These are phyloP conservation scores for Hemichromis elongatus DNA, from an alignment of 2,113 vertebrate species.

Conservation along the genomic window DNA sequence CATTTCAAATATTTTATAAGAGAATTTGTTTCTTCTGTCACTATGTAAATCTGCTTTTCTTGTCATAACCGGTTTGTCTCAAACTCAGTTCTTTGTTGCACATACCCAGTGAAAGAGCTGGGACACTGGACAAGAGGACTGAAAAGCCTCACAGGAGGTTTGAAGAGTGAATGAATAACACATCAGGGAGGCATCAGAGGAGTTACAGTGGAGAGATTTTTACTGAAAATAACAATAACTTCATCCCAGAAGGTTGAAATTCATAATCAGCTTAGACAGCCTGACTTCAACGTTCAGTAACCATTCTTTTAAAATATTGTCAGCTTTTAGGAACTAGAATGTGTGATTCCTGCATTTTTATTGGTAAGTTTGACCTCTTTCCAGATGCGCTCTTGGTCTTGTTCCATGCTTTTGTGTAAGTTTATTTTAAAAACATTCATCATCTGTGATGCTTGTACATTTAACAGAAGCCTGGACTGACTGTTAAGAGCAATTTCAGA, in stretches of 20 bases:
- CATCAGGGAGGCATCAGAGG: conserved; percentile 47
- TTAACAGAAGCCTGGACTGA: neutral
- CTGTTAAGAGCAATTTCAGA: neutral
- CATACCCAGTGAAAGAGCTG: conserved; percentile 7
- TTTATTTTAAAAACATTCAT: neutral
- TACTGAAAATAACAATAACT: conserved; percentile 25
- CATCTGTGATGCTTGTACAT: neutral
- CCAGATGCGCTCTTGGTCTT: neutral
- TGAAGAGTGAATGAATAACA: conserved; percentile 32
- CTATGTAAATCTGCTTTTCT: neutral
- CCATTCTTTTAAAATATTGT: neutral
- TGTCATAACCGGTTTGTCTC: neutral
- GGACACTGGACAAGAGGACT: conserved; percentile 18
- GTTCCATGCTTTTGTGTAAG: neutral
- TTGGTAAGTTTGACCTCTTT: neutral
- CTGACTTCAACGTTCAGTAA: neutral
- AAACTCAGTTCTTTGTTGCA: neutral
- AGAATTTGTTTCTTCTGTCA: neutral
- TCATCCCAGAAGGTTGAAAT: conserved; percentile 10
- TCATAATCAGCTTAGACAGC: neutral
- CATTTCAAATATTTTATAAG: neutral
- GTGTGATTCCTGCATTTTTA: neutral
- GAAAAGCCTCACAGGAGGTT: conserved; percentile 47
- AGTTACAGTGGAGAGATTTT: conserved; percentile 32
- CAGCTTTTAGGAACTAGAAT: neutral